A percentile compares a stretch with the other conserved stretches of the same genome.
phyloP scores from a whole-genome alignment of 2,797 vertebrate species.

The Schizothorax lantsangensis region DNA sequence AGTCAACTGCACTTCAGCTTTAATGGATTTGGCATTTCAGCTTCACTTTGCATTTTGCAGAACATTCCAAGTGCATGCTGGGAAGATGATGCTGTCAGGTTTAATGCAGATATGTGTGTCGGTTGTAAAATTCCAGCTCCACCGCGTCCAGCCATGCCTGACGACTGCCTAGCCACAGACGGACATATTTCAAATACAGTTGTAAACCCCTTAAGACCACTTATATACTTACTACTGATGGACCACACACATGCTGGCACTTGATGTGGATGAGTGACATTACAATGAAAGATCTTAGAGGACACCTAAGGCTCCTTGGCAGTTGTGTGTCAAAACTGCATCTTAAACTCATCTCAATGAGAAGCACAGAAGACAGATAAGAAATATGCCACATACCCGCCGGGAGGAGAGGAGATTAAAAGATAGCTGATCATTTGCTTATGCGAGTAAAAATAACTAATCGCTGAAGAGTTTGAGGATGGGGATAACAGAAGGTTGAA shows the following conservation, averaged over 20 bases:
- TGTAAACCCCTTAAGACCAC: neutral
- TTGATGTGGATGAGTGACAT: constrained; percentile 35
- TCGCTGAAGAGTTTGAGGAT: neutral
- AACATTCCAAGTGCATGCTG: constrained; percentile 12
- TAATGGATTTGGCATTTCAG: constrained; percentile 44
- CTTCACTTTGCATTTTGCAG: constrained; percentile 23
- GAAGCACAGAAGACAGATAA: constrained; percentile 12
- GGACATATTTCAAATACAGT: neutral
- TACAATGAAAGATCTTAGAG: constrained; percentile 14
- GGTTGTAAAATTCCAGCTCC: neutral
- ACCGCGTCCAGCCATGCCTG: neutral
- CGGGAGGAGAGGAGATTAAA: neutral
- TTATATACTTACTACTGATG: neutral
- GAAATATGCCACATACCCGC: constrained; percentile 14
- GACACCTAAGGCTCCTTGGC: constrained; percentile 2
- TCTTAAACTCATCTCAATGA: constrained; percentile 27
- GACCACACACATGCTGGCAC: neutral
- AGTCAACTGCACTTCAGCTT: constrained; percentile 4
- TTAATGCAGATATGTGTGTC: constrained; percentile 10
- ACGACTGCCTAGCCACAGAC: neutral
- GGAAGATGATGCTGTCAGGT: constrained; percentile 4
- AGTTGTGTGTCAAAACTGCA: constrained; percentile 6
- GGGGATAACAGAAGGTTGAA: neutral
- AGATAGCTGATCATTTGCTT: constrained; percentile 13
- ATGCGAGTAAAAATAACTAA: constrained; percentile 17